phyloP scores from a whole-genome alignment of 2,113 vertebrate species.

The Dromas ardeola region DNA sequence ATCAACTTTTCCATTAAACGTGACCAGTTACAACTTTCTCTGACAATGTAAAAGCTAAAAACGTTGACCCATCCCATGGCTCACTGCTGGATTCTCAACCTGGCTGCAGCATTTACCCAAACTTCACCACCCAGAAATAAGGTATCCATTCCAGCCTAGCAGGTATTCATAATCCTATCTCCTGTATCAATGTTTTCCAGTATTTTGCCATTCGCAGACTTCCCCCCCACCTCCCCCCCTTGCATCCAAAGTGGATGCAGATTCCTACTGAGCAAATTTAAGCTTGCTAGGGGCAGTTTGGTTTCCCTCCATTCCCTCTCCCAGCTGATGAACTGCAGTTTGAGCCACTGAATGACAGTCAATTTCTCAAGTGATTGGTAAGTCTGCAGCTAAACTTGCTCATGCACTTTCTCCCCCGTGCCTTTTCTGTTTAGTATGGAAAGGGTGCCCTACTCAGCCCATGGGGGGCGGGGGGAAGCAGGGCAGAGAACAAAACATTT shows the following conservation, averaged over 20 bases:
- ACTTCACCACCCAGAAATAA: background rate
- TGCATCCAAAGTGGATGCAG: background rate
- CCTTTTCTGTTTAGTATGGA: background rate
- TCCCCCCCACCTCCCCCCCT: too few relatives aligned
- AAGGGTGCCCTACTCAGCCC: background rate
- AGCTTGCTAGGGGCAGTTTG: background rate
- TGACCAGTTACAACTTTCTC: background rate
- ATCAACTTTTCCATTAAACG: background rate
- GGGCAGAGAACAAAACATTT: background rate
- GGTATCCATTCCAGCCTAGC: background rate
- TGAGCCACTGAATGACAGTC: background rate
- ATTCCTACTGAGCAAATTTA: background rate
- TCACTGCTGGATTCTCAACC: background rate
- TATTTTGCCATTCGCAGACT: background rate
- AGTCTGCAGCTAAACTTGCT: background rate
- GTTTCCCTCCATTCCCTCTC: background rate
- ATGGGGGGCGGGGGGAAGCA: background rate
- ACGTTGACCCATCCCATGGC: background rate
- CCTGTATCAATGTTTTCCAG: background rate
- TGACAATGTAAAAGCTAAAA: background rate
- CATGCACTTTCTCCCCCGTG: background rate
- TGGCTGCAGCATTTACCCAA: background rate
- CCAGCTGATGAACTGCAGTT: fast-evolving
- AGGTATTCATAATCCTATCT: background rate
- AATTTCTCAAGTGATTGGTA: background rate